Conservation (phyloP, 2,888 invertebrate genomes). For the Sisyra terminalis region DNA sequence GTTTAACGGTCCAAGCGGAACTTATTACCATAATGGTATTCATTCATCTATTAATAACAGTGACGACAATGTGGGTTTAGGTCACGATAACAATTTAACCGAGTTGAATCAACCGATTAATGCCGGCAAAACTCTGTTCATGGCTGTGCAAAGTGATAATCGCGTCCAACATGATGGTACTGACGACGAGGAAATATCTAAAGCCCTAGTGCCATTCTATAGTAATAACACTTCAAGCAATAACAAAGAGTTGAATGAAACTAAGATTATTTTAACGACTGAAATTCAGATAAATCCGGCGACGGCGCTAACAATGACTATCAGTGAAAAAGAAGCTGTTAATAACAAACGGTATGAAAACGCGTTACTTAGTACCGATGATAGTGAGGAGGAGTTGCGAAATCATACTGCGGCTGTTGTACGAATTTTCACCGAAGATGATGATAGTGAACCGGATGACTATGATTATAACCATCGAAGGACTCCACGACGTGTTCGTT, state of each 20-base stretch:
- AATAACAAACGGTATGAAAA: constrained; percentile 12
- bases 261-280: constrained; percentile 62
- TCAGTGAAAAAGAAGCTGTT: constrained; percentile 46
- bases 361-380: constrained; percentile 15
- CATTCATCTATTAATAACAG: too few relatives aligned
- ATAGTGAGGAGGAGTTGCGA: constrained; percentile 25
- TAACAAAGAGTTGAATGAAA: constrained; percentile 24
- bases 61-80: too few relatives aligned
- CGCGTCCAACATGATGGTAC: neutral
- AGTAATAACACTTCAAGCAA: neutral
- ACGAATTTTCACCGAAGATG: constrained; percentile 39
- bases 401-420: constrained; percentile 33
- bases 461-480: constrained; percentile 28
- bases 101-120: too few relatives aligned
- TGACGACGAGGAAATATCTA: too few relatives aligned
- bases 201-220: neutral
- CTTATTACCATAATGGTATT: too few relatives aligned
- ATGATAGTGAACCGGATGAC: constrained; percentile 40
- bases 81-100: too few relatives aligned
- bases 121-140: too few relatives aligned
- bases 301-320: constrained; percentile 69
- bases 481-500: constrained; percentile 57
- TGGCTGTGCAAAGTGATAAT: too few relatives aligned
- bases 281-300: constrained; percentile 69
- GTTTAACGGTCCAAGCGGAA: too few relatives aligned